phyloP scores from a whole-genome alignment of 1,140 invertebrate species.

The Trissolcus basalis region DNA sequence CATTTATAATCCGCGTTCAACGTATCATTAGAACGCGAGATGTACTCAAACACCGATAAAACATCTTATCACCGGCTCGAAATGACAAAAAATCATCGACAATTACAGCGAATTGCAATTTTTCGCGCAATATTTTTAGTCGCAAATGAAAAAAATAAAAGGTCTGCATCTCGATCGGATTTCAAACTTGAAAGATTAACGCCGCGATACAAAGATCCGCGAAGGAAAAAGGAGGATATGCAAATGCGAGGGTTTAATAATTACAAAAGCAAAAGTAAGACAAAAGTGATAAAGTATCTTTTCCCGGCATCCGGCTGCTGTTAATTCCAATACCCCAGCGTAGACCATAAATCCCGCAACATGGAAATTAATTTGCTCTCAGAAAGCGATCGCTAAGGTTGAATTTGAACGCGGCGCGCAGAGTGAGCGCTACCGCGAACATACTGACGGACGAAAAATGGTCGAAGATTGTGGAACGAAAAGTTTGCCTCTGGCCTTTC shows the following conservation, averaged over 20 bases:
- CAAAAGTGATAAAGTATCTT: conserved; percentile 61
- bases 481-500: conserved; percentile 48
- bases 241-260: conserved; percentile 55
- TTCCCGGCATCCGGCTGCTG: conserved; percentile 60
- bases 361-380: conserved; percentile 61
- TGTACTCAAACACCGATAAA: conserved; percentile 45
- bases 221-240: conserved; percentile 37
- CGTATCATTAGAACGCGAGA: conserved; percentile 45
- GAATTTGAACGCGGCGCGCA: conserved; percentile 53
- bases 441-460: conserved; percentile 61
- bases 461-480: conserved; percentile 60
- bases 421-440: conserved; percentile 57
- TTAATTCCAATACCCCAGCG: conserved; percentile 58
- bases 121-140: conserved; percentile 28
- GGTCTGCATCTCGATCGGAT: conserved; percentile 10
- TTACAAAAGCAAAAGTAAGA: conserved; percentile 53
- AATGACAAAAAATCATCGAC: conserved; percentile 23
- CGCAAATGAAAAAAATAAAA: neutral
- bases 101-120: conserved; percentile 28
- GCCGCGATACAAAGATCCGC: conserved; percentile 41
- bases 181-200: conserved; percentile 15
- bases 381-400: conserved; percentile 59
- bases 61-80: conserved; percentile 29
- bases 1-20: conserved; percentile 48
- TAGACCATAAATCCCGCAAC: conserved; percentile 58